Evolutionary conservation across 2,797 vertebrate species (phyloP), one percentile per base, ranked within the genome.

Genomic region (Gallirallus australis): DNA sequence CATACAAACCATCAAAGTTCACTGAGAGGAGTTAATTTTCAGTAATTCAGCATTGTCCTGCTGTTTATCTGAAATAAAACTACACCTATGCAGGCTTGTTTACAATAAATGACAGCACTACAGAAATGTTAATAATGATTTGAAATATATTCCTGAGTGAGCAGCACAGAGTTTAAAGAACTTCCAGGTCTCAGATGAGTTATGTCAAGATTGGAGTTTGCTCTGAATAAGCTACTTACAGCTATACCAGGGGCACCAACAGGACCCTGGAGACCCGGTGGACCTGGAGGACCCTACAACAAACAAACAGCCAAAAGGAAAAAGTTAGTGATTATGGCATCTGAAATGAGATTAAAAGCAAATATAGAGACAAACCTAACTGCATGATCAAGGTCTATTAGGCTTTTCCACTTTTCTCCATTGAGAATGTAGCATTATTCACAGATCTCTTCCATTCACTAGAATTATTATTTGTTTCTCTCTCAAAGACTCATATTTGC

Each of bases 201-300:
- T 68, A 12, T 23, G 14, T 35, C 64, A 80, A 65, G 70, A 52
- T 2, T 83, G 59, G 78, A 30, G 54, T 76, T 93, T 85, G 28
- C 66, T 83, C 59, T 90, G 85, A 60, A 66, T 0, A 10, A 91
- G 33, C 56, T 93, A 99, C 99, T 99, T 97, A 99, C 99, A 96
- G 99, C 99, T 86, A 99, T 99, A 91, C 99, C 99, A n/a, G 99
- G 99, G 53, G 99, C 99, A 75, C 99, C 99, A 14, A 99, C 98
- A 20, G 99, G 99, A 95, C 99, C 99, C 97, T 99, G 99, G 91
- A 99, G 98, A 97, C 99, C 99, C 59, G 98, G 98, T 17, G 99
- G 99, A 75, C 99, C 99, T 1, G 99, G 99, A 92, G 99, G 99
- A 98, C 99, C 99, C 99, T 99, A 93, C 21, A 94, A 76, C 40